Evolutionary conservation across 2,797 vertebrate species (phyloP).

Genomic region (Ctenochaetus hawaiiensis): DNA sequence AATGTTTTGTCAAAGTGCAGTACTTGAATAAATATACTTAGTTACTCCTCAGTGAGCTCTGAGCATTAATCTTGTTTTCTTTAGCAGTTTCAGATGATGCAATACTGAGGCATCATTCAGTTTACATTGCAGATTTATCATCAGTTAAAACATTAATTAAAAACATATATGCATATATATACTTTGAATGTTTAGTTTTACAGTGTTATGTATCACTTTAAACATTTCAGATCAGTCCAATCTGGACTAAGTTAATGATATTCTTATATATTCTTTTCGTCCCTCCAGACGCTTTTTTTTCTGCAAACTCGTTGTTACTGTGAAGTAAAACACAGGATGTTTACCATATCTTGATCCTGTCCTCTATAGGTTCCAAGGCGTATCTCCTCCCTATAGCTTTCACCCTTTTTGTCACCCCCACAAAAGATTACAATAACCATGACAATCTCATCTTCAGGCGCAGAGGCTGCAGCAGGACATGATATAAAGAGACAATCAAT

Average conservation of each 20-base stretch:
- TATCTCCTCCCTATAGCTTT: conserved; percentile 61
- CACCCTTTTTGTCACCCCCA: conserved; percentile 66
- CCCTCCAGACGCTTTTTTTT: conserved; percentile 7
- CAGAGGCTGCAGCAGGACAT: conserved; percentile 55
- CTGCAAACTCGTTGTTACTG: conserved; percentile 24
- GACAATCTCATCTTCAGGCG: conserved; percentile 78
- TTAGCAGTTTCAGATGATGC: neutral
- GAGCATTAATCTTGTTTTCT: neutral
- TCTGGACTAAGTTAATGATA: neutral
- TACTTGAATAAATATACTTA: neutral
- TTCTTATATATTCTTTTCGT: conserved; percentile 4
- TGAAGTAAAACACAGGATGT: conserved; percentile 52
- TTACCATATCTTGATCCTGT: conserved; percentile 59
- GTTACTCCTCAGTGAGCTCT: neutral
- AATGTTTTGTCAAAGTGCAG: neutral
- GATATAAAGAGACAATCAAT: conserved; percentile 72
- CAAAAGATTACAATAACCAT: conserved; percentile 78
- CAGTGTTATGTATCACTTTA: neutral
- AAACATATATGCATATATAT: neutral
- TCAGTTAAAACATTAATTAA: neutral
- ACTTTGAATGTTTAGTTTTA: conserved; percentile 23
- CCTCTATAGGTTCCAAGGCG: conserved; percentile 41
- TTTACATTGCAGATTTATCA: conserved; percentile 1
- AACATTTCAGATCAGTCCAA: conserved; percentile 15
- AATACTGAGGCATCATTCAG: neutral